Conservation (phyloP, 2,113 vertebrate species). For the Anoura caudifer region DNA sequence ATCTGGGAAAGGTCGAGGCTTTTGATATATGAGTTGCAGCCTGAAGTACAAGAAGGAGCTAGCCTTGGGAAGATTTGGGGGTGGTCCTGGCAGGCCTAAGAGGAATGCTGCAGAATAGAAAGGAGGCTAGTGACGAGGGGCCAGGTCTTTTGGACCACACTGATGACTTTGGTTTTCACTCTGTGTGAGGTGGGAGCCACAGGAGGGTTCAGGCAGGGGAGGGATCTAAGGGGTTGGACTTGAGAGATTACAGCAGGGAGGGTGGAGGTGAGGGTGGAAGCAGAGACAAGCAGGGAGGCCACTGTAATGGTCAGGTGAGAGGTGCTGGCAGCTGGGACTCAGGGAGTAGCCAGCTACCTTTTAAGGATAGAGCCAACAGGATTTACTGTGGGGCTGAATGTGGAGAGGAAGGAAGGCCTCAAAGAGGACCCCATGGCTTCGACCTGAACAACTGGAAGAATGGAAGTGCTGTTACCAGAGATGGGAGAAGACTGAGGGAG, state of each 20-base stretch:
- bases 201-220: not conserved
- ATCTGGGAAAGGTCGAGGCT: not conserved
- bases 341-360: not conserved
- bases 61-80: not conserved
- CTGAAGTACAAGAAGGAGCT: not conserved
- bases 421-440: not conserved
- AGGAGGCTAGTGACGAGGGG: not conserved
- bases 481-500: too few relatives aligned
- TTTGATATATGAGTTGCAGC: not conserved
- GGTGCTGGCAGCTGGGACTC: not conserved
- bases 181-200: not conserved
- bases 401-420: not conserved
- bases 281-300: not conserved
- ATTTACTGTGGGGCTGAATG: not conserved
- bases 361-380: not conserved
- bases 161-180: not conserved
- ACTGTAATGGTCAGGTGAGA: not conserved
- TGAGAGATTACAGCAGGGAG: not conserved
- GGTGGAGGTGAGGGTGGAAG: not conserved
- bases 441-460: not conserved
- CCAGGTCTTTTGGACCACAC: not conserved
- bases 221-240: not conserved
- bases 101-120: not conserved
- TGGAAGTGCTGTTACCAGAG: not conserved
- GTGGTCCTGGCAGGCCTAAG: not conserved